These are phyloP conservation scores for Oreochromis niloticus DNA, from an alignment of 2,113 vertebrate genomes.

Conservation along the genomic window DNA sequence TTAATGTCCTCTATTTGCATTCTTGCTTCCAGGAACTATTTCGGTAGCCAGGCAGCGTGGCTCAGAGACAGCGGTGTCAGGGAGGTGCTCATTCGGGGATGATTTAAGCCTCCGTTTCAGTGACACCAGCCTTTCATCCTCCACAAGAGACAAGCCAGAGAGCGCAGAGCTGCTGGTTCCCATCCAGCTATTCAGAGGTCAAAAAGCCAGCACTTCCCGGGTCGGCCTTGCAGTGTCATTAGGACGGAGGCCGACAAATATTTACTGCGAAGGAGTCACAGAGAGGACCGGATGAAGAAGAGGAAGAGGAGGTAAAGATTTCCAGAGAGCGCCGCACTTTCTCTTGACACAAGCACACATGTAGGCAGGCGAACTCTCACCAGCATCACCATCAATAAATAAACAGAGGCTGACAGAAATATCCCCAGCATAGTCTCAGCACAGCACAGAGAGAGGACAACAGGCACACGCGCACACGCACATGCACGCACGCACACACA, in stretches of 20 bases:
- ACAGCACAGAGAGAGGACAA: slow-evolving; percentile 35
- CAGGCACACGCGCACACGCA: not conserved
- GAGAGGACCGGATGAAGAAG: not conserved
- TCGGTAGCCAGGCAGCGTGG: slow-evolving; percentile 25
- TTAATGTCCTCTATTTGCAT: slow-evolving; percentile 39
- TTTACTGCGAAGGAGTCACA: slow-evolving; percentile 27
- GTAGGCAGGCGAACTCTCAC: slow-evolving; percentile 60
- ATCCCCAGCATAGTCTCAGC: slow-evolving; percentile 53
- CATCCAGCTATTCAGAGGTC: slow-evolving; percentile 12
- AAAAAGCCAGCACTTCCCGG: slow-evolving; percentile 44
- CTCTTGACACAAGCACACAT: slow-evolving; percentile 37
- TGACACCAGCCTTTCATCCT: slow-evolving; percentile 35
- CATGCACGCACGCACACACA: not conserved
- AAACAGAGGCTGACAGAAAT: slow-evolving; percentile 71
- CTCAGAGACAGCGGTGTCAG: slow-evolving; percentile 15
- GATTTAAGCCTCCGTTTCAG: slow-evolving; percentile 46
- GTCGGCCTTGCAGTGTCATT: not conserved
- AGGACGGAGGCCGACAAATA: slow-evolving; percentile 36
- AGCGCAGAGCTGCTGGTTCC: not conserved
- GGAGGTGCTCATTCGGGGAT: slow-evolving; percentile 23
- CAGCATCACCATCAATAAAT: slow-evolving; percentile 70
- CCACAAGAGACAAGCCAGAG: slow-evolving; percentile 9
- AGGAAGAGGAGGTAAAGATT: slow-evolving; percentile 4
- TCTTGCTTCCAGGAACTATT: slow-evolving; percentile 38
- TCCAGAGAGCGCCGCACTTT: slow-evolving; percentile 27